These are phyloP conservation scores for Aleiodes sp. DNA, from an alignment of 1,140 invertebrate genomes.

Conservation along the genomic window DNA sequence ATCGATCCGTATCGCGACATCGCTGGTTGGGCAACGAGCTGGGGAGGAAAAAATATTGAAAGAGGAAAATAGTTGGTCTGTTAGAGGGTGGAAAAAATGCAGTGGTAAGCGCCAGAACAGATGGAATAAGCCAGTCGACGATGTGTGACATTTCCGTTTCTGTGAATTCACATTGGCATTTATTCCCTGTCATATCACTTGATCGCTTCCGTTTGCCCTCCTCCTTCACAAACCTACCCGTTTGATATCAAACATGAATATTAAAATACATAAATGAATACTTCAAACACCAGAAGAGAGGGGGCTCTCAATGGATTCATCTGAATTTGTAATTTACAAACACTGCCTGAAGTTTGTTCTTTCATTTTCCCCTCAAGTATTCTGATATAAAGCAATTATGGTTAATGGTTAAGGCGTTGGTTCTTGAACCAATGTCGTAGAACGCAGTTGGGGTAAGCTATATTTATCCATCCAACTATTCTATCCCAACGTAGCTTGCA, in stretches of 20 bases:
- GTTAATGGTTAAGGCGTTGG: background rate
- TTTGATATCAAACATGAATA: background rate
- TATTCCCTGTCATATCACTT: slow-evolving; percentile 5
- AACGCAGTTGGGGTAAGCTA: background rate
- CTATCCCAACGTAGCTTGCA: slow-evolving; percentile 26
- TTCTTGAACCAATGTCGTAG: background rate
- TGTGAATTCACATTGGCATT: slow-evolving; percentile 12
- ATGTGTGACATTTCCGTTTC: slow-evolving; percentile 12
- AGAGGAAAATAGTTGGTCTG: background rate
- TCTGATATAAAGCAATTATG: background rate
- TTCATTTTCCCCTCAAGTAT: too few species aligned
- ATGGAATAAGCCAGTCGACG: slow-evolving; percentile 2
- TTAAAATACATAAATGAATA: background rate
- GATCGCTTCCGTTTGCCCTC: background rate
- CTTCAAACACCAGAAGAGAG: background rate
- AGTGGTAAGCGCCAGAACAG: slow-evolving; percentile 17
- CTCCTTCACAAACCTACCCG: background rate
- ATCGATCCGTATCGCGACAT: slow-evolving; percentile 20
- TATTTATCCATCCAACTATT: slow-evolving; percentile 26
- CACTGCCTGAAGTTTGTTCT: too few species aligned
- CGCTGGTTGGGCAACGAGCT: slow-evolving; percentile 20
- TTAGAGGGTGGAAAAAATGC: background rate
- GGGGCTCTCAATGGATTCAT: too few species aligned
- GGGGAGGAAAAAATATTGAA: background rate
- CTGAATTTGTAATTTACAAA: too few species aligned